Evolutionary conservation across 2,797 vertebrate species (phyloP).

Genomic region (Chelidonichthys spinosus): DNA sequence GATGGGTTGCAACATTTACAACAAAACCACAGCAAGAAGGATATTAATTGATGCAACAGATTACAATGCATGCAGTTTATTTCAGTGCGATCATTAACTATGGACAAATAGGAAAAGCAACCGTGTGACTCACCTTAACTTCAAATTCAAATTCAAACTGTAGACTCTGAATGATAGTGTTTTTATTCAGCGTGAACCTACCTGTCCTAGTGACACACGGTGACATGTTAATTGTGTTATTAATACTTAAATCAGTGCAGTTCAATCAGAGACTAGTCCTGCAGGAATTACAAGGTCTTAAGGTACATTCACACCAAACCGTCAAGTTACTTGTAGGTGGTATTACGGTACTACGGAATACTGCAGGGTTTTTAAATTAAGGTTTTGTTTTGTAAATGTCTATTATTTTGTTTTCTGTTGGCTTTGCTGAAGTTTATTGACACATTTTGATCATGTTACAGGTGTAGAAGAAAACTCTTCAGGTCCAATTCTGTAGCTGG

Average conservation of each 20-base stretch:
- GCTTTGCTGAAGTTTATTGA: too few species aligned
- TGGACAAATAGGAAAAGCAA: neutral
- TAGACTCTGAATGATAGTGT: neutral
- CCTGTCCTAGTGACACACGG: neutral
- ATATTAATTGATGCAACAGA: neutral
- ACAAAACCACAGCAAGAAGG: neutral
- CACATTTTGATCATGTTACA: too few species aligned
- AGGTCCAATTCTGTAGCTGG: too few species aligned
- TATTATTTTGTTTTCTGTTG: too few species aligned
- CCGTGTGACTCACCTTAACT: neutral
- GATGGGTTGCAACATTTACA: neutral
- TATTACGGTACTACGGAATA: too few species aligned
- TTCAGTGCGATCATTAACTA: neutral
- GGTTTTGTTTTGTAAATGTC: too few species aligned
- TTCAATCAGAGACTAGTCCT: neutral
- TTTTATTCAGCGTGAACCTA: neutral
- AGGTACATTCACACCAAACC: too few species aligned
- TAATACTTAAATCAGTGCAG: neutral
- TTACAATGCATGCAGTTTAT: neutral
- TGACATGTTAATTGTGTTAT: constrained; percentile 10
- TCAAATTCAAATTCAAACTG: neutral
- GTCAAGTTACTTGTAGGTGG: too few species aligned
- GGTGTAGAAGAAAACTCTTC: too few species aligned
- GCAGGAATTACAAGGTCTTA: neutral
- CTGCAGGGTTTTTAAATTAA: too few species aligned